Base-by-base conservation (phyloP, 2,113 vertebrate species). In the Myotis brandtii region DNA sequence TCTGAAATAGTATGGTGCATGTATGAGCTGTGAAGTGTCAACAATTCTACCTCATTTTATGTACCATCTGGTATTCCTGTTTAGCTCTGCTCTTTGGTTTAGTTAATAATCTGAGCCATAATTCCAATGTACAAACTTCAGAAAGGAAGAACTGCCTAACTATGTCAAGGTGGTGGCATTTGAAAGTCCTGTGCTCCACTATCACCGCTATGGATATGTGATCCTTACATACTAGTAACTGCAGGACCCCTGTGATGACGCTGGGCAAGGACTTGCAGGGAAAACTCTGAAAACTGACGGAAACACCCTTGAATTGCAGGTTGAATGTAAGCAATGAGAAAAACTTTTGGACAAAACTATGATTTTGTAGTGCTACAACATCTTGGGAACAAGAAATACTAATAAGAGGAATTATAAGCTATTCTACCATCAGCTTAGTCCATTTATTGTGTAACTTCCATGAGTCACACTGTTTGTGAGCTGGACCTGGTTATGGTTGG, bases 381-480 rank as follows among this genome's bases (percentile, higher is more conserved):
- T 93, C n/a, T 73, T 40, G 86, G 34, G 10, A 81, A 52, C 52
- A 88, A 92, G 59, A 83, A 85, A 1, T 37, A 90, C 34, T 89
- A 89, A 92, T 80, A 82, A 84, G 79, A 89, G 46, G 46, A 32
- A 88, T 84, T 84, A 40, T 4, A 67, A 16, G 3, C 92, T 89
- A 66, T 81, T 80, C 25, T 79, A 73, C 34, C 32, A 80, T 67
- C 30, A 89, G 88, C 66, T 92, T 52, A 89, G 86, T 54, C 81
- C 37, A 76, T 76, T 84, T 70, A 59, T 96, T 94, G 95, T 30
- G 1, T 87, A 92, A 92, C 9, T 12, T 37, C 67, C 25, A 10
- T 52, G 76, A 92, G 59, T 95, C 82, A 96, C 77, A 96, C 18
- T 9, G 0, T 34, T 79, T 84, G n/a, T 86, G 50, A 94, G 50